Conservation (phyloP, 2,797 vertebrate genomes). For the Tauraco hartlaubi region DNA sequence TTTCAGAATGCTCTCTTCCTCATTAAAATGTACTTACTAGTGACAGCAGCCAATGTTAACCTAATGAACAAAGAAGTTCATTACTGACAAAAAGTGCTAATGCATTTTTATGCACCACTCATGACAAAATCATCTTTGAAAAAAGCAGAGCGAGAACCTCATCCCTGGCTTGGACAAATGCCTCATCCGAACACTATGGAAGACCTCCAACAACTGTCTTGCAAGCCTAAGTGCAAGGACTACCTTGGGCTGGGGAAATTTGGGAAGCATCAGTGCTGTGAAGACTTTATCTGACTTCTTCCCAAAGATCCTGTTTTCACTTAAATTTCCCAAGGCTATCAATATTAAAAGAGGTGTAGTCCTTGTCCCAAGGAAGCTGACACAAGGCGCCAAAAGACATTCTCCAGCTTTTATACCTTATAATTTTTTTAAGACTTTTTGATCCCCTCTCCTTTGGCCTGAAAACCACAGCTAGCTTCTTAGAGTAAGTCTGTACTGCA, state of each 20-base stretch:
- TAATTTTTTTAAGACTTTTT: neutral
- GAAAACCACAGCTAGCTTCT: neutral
- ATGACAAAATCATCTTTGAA: slow-evolving; percentile 36
- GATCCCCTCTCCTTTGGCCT: neutral
- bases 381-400: neutral
- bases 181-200: neutral
- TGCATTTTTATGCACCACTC: slow-evolving; percentile 23
- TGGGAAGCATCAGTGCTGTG: neutral
- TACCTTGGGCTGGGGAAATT: neutral
- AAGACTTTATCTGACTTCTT: neutral
- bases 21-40: slow-evolving; percentile 61
- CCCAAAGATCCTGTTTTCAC: neutral
- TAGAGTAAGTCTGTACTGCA: neutral
- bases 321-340: neutral
- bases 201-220: neutral
- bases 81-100: slow-evolving; percentile 48
- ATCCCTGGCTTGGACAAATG: neutral
- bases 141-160: neutral
- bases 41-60: slow-evolving; percentile 48
- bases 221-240: neutral
- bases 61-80: slow-evolving; percentile 53
- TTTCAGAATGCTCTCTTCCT: slow-evolving; percentile 44
- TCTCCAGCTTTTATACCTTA: neutral
- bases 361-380: neutral
- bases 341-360: neutral